Evolutionary conservation across 1,140 invertebrate species (phyloP).

Genomic region (Drosophila sucinea): DNA sequence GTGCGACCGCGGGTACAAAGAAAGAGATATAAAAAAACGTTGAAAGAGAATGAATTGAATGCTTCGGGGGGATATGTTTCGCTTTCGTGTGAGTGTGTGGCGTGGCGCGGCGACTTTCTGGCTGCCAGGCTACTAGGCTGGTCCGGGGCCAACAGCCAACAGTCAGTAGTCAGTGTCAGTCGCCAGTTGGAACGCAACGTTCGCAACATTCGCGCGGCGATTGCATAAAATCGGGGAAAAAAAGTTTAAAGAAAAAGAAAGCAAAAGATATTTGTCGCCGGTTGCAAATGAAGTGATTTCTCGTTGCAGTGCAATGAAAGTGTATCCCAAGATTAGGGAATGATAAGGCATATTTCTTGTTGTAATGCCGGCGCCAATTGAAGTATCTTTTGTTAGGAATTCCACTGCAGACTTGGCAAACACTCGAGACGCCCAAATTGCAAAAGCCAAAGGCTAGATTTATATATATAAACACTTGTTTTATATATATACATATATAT

Average conservation of each 20-base stretch:
- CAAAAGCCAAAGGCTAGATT: conserved; percentile 30
- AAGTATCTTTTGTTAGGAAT: neutral
- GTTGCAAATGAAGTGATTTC: conserved; percentile 1
- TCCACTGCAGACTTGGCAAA: conserved; percentile 56
- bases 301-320: neutral
- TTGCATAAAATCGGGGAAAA: conserved; percentile 1
- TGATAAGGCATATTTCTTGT: conserved; percentile 3
- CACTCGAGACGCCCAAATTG: conserved; percentile 52
- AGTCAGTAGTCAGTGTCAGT: conserved; percentile 9
- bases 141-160: conserved; percentile 3
- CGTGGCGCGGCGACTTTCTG: conserved; percentile 1
- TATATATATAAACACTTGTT: conserved; percentile 4
- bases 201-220: neutral
- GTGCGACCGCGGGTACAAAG: neutral
- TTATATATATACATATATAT: conserved; percentile 18
- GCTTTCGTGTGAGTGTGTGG: neutral
- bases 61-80: neutral
- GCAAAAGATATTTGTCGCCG: conserved; percentile 2
- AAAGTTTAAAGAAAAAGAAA: neutral
- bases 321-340: neutral
- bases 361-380: conserved; percentile 1
- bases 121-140: conserved; percentile 1
- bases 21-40: conserved; percentile 7
- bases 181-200: conserved; percentile 11
- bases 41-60: conserved; percentile 10